A percentile compares a stretch with the other conserved stretches of the same genome.
Conservation (phyloP, 2,113 vertebrate species). For the Murina feae region DNA sequence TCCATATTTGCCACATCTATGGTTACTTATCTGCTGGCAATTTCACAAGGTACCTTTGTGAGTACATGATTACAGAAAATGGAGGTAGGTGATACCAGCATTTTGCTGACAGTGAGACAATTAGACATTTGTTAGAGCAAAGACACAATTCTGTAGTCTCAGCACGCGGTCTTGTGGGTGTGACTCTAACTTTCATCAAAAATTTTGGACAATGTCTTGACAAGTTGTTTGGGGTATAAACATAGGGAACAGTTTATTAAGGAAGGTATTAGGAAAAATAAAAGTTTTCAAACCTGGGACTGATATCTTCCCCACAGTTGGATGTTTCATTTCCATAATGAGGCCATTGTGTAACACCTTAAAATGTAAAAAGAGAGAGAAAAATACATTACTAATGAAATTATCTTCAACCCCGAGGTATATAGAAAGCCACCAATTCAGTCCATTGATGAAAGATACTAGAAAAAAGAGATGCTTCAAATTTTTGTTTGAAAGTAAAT, state of each 20-base stretch:
- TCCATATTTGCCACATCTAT: not conserved
- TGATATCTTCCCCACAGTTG: slow-evolving; percentile 87
- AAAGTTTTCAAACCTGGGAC: slow-evolving; percentile 87
- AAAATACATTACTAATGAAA: slow-evolving; percentile 20
- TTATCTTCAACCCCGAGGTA: not conserved
- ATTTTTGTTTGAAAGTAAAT: slow-evolving; percentile 12
- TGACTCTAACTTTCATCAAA: not conserved
- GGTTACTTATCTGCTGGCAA: not conserved
- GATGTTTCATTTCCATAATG: slow-evolving; percentile 92
- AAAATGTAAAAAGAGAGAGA: slow-evolving; percentile 57
- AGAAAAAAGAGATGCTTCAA: not conserved
- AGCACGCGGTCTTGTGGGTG: not conserved
- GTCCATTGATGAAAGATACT: not conserved
- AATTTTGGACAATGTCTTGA: not conserved
- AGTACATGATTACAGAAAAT: not conserved
- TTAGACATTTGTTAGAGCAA: not conserved
- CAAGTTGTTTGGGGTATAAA: not conserved
- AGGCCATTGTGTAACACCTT: slow-evolving; percentile 94
- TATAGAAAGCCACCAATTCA: not conserved
- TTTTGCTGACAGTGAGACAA: not conserved
- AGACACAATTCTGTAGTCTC: not conserved
- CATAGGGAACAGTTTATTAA: not conserved
- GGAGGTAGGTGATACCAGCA: not conserved
- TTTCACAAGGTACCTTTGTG: not conserved
- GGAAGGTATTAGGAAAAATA: slow-evolving; percentile 47